Conservation (phyloP, 2,113 vertebrate species). For the Xyrauchen texanus region DNA sequence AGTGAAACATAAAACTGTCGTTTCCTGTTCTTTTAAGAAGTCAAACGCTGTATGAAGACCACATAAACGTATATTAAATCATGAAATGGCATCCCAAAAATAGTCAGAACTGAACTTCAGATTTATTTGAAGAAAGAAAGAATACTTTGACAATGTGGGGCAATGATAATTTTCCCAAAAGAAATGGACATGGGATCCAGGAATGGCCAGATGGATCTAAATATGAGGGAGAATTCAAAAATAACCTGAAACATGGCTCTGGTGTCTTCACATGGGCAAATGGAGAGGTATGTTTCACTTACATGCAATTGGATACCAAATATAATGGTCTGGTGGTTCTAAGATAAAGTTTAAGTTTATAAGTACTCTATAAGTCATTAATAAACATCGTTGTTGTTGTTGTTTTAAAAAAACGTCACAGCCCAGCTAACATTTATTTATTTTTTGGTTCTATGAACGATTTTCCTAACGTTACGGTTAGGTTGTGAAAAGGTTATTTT, state of each 20-base stretch:
- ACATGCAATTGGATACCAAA: not conserved
- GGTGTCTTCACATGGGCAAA: slow-evolving; percentile 80
- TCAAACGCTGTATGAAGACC: too few relatives aligned
- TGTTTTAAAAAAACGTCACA: too few relatives aligned
- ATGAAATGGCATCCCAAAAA: not conserved
- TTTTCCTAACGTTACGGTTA: too few relatives aligned
- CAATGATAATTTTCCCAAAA: not conserved
- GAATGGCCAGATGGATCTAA: slow-evolving; percentile 77
- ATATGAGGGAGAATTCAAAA: slow-evolving; percentile 76
- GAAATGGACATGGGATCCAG: slow-evolving; percentile 55
- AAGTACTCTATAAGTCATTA: too few relatives aligned
- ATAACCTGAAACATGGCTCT: slow-evolving; percentile 76
- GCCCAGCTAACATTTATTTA: too few relatives aligned
- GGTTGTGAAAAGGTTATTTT: too few relatives aligned
- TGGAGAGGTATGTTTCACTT: slow-evolving; percentile 77
- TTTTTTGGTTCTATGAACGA: too few relatives aligned
- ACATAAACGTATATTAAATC: too few relatives aligned
- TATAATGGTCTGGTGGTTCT: not conserved
- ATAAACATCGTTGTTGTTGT: too few relatives aligned
- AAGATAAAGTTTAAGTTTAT: not conserved
- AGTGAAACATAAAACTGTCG: not conserved
- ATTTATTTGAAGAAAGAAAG: not conserved
- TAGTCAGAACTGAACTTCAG: not conserved
- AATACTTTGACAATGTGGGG: not conserved
- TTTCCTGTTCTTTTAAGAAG: too few relatives aligned